Evolutionary conservation across 1,140 invertebrate species (phyloP), one percentile per base, ranked within the genome.

Genomic region (Piezodorus guildinii): DNA sequence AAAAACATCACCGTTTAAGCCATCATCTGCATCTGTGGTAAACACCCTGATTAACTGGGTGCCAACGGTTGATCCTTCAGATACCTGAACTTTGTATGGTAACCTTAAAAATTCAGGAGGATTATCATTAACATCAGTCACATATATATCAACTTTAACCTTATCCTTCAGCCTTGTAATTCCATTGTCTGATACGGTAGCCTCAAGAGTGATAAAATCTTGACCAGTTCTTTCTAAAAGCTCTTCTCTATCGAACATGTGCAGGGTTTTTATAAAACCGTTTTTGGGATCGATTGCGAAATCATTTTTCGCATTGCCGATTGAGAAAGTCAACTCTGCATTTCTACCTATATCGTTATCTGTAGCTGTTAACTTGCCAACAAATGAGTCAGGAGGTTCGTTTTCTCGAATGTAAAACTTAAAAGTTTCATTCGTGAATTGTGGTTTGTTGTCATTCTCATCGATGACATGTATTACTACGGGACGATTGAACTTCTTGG

Each of bases 401-500:
- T 94, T 94, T 77, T 95, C 92, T n/a, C 83, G 80, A 8, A 94
- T 81, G 72, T 82, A 85, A 71, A 94, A 92, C 46, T 83, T 84
- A 71, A 93, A 92, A 4, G 88, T 92, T 6, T 82, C 82, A 70
- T 94, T 94, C 1, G 82, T 86, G 72, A 93, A 93, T 71, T 87
- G 81, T 0, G 96, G 96, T 17, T 85, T 81, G 72, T 98, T 97
- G 74, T 98, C 95, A 74, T 98, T 98, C 74, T 94, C 94, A 76
- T 98, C 96, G 39, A 93, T 85, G 2, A 98, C 84, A 71, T 95
- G 88, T 51, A 98, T 86, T 2, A 93, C 84, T 0, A 97, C 83
- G 89, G 85, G 0, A 93, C 90, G 6, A 86, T 80, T 0, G 91
- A 91, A 46, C 84, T 88, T 66, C 90, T 78, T 2, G 82, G 76